Evolutionary conservation across 1,140 invertebrate genomes (phyloP).

Genomic region (Dinoponera quadriceps): DNA sequence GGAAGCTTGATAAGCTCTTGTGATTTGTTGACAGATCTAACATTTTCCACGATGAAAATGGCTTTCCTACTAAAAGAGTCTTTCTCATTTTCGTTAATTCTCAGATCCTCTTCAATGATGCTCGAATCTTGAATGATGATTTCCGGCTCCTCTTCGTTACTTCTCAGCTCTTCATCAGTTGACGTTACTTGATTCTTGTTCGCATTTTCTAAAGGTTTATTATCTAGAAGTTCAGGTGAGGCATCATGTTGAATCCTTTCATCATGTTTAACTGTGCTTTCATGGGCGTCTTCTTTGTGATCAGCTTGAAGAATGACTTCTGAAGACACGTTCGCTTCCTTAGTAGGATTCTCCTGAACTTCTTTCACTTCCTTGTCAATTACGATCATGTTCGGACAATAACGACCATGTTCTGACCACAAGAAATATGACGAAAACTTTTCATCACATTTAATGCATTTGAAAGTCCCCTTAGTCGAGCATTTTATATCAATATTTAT

Average conservation of each 20-base stretch:
- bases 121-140: too few species aligned
- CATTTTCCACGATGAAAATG: not conserved
- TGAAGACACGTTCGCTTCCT: not conserved
- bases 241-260: not conserved
- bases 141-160: not conserved
- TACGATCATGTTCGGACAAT: not conserved
- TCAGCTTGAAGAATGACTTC: not conserved
- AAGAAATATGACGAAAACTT: constrained; percentile 51
- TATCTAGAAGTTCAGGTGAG: not conserved
- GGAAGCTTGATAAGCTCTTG: not conserved
- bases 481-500: constrained; percentile 59
- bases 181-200: not conserved
- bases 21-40: not conserved
- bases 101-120: not conserved
- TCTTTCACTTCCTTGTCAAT: too few species aligned
- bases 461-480: constrained; percentile 25
- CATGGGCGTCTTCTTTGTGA: not conserved
- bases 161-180: not conserved
- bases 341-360: not conserved
- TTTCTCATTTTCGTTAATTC: not conserved
- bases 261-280: not conserved
- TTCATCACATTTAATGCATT: constrained; percentile 55
- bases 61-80: constrained; percentile 3
- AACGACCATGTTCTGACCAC: constrained; percentile 64
- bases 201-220: not conserved